A percentile compares a stretch with the other conserved stretches of the same genome.
These are phyloP conservation scores for Himalopsyche anomala DNA, from an alignment of 2,888 invertebrate genomes.

Conservation along the genomic window DNA sequence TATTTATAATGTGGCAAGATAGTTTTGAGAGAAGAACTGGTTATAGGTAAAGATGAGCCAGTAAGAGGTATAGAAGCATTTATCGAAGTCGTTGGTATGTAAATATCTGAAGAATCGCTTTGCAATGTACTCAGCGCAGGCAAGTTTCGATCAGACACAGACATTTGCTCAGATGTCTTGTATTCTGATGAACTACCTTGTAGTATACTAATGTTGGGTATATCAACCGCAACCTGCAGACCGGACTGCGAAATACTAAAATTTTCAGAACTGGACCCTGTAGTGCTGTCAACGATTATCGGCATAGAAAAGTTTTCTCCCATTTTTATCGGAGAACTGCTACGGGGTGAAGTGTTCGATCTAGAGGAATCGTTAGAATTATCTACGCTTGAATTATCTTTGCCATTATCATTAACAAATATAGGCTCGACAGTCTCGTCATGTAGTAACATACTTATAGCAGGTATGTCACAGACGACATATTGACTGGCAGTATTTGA, in stretches of 20 bases:
- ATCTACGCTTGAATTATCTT: conserved; percentile 4
- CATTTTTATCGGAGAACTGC: conserved; percentile 6
- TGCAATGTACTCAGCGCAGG: conserved; percentile 64
- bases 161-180: conserved; percentile 40
- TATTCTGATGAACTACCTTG: conserved; percentile 50
- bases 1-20: conserved; percentile 76
- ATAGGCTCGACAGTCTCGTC: not conserved
- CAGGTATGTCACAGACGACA: conserved; percentile 51
- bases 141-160: conserved; percentile 52
- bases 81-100: not conserved
- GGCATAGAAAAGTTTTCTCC: conserved; percentile 21
- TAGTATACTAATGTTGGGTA: conserved; percentile 65
- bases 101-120: conserved; percentile 43
- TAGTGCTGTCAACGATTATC: not conserved
- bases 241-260: not conserved
- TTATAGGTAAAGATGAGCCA: conserved; percentile 35
- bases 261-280: not conserved
- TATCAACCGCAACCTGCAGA: conserved; percentile 42
- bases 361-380: conserved; percentile 46
- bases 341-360: conserved; percentile 45
- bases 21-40: conserved; percentile 46
- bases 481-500: conserved; percentile 33
- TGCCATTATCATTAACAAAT: not conserved
- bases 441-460: conserved; percentile 56
- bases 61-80: conserved; percentile 47